phyloP scores from a whole-genome alignment of 2,797 vertebrate genomes.

The Takifugu ocellatus region DNA sequence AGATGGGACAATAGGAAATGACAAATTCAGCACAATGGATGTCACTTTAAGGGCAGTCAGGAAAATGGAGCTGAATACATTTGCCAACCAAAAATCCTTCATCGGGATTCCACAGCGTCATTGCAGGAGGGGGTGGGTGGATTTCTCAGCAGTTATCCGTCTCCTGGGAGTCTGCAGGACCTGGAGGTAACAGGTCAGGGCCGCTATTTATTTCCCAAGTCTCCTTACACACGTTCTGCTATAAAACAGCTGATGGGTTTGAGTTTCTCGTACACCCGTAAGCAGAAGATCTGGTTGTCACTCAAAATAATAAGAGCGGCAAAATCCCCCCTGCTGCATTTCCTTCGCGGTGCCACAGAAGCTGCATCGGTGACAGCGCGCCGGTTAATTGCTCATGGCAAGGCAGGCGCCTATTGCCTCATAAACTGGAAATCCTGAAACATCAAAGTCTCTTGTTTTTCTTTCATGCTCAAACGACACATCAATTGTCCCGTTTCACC shows the following conservation, averaged over 20 bases:
- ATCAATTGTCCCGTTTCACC: constrained; percentile 32
- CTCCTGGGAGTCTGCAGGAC: constrained; percentile 26
- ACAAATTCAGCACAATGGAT: constrained; percentile 22
- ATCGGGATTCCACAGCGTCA: constrained; percentile 30
- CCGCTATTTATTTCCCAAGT: constrained; percentile 37
- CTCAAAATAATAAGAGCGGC: constrained; percentile 45
- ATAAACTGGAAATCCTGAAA: constrained; percentile 11
- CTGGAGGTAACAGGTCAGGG: constrained; percentile 27
- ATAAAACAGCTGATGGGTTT: constrained; percentile 20
- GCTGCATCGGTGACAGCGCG: too few species aligned
- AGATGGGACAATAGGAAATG: constrained; percentile 16
- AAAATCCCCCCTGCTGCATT: constrained; percentile 33
- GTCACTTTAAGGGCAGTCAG: constrained; percentile 26
- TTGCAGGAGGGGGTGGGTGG: constrained; percentile 1
- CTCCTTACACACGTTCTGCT: constrained; percentile 28
- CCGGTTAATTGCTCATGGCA: too few species aligned
- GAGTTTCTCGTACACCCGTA: constrained; percentile 32
- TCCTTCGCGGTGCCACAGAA: constrained; percentile 13
- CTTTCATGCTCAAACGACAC: constrained; percentile 32
- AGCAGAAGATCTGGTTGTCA: constrained; percentile 46
- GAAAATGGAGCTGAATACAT: constrained; percentile 31
- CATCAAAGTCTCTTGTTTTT: background rate
- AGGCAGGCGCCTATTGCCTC: constrained; percentile 16
- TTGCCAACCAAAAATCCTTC: constrained; percentile 24
- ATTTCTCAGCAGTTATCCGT: constrained; percentile 1